Percentiles rank a stretch among this genome's conserved stretches.
These are phyloP conservation scores for Sycophaga agraensis DNA, from an alignment of 1,140 invertebrate species.

Conservation along the genomic window DNA sequence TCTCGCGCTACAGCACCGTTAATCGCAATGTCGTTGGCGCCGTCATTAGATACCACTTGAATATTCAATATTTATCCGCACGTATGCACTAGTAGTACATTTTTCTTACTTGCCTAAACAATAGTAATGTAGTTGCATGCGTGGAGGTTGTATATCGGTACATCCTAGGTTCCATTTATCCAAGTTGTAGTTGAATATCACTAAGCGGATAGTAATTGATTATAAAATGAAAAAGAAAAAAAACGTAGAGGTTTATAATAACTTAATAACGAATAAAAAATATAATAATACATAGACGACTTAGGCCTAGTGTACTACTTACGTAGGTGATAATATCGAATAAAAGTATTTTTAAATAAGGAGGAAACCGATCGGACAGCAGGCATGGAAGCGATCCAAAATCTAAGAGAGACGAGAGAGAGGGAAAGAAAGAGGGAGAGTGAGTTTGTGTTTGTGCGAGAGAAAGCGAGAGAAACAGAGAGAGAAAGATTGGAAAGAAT, in stretches of 20 bases:
- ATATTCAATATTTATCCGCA: not conserved
- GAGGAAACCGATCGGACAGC: slow-evolving; percentile 45
- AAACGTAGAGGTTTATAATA: too few relatives aligned
- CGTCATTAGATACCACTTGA: slow-evolving; percentile 7
- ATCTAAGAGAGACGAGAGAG: not conserved
- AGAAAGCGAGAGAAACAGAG: too few relatives aligned
- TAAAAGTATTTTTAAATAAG: slow-evolving; percentile 26
- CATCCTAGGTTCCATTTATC: slow-evolving; percentile 1
- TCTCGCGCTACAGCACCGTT: not conserved
- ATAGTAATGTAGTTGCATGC: not conserved
- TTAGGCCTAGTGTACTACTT: slow-evolving; percentile 18
- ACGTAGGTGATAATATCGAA: slow-evolving; percentile 17
- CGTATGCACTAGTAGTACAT: not conserved
- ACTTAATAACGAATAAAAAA: slow-evolving; percentile 7
- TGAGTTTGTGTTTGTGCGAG: too few relatives aligned
- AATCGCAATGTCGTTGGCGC: slow-evolving; percentile 5
- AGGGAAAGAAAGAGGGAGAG: too few relatives aligned
- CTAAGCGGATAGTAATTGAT: too few relatives aligned
- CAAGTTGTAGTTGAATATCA: slow-evolving; percentile 13
- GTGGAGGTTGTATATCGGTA: not conserved
- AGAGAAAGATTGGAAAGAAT: not conserved
- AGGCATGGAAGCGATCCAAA: slow-evolving; percentile 41
- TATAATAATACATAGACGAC: not conserved
- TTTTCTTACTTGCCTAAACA: not conserved
- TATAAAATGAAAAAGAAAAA: too few relatives aligned